phyloP scores from a whole-genome alignment of 1,140 invertebrate species.

The Dendrolimus punctatus region DNA sequence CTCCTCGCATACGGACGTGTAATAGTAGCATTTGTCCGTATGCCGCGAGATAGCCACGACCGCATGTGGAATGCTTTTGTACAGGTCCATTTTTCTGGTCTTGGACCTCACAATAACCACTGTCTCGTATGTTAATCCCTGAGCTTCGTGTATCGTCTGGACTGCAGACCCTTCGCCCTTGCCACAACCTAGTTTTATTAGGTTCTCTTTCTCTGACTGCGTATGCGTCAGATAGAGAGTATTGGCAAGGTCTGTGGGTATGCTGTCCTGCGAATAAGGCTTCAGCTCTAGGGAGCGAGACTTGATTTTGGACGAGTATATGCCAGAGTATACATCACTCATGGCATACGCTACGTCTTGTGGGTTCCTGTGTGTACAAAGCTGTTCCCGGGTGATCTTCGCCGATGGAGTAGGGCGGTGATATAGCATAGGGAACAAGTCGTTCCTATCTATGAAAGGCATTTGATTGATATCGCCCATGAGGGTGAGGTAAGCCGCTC shows the following conservation, averaged over 20 bases:
- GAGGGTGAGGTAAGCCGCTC: too few relatives aligned
- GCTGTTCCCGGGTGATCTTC: too few relatives aligned
- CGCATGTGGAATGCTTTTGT: slow-evolving; percentile 10
- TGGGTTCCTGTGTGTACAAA: too few relatives aligned
- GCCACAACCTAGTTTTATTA: slow-evolving; percentile 2
- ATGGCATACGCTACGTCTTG: too few relatives aligned
- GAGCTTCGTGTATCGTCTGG: slow-evolving; percentile 12
- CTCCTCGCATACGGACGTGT: slow-evolving; percentile 3
- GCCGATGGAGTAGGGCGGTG: too few relatives aligned
- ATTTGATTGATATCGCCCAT: too few relatives aligned
- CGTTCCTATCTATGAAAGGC: too few relatives aligned
- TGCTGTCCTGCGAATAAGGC: too few relatives aligned
- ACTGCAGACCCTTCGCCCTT: slow-evolving; percentile 1
- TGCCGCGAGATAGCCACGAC: slow-evolving; percentile 12
- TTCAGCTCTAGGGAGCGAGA: too few relatives aligned
- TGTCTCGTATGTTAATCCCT: slow-evolving; percentile 4
- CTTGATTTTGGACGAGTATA: too few relatives aligned
- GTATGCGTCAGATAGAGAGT: slow-evolving; percentile 9
- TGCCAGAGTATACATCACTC: too few relatives aligned
- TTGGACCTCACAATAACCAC: slow-evolving; percentile 7
- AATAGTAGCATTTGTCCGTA: slow-evolving; percentile 8
- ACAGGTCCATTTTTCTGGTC: background rate
- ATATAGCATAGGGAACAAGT: too few relatives aligned
- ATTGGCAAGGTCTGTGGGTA: background rate
- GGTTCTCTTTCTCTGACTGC: slow-evolving; percentile 7